Base-by-base conservation (phyloP, 2,113 vertebrate species). In the Furnarius figulus region DNA sequence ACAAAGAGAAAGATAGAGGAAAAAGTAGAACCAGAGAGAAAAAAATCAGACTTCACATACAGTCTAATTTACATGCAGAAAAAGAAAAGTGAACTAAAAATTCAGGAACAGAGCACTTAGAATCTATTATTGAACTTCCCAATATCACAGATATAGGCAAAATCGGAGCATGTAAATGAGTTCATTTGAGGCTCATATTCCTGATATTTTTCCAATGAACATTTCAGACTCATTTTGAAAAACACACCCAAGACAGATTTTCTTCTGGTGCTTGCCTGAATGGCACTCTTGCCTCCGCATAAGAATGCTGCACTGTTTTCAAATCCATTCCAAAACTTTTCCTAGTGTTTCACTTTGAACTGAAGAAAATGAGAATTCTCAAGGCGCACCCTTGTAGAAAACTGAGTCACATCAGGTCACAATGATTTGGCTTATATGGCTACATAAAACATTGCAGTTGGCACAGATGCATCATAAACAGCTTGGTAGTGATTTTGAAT, bases 381-480 rank as follows among this genome's bases (percentile, higher is more conserved):
- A 95, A 95, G 91, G 90, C 44, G 14, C 80, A 89, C 59, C 75
- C 92, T 89, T 94, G 91, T 88, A 81, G 91, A 95, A 97, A 88
- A 83, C 30, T 67, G 89, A 96, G 97, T 97, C 96, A 97, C 89
- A 75, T 94, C 93, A 97, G 97, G 97, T 97, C 96, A 95, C 87
- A 83, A 87, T 72, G 70, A 89, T 88, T 96, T 97, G 97, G 93
- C 96, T 95, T 95, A 66, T 3, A 63, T 14, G 58, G 71, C 95
- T 91, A 79, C 89, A 96, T 72, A 95, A 94, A 97, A 93, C 94
- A 95, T 89, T 40, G 78, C 72, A 95, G 81, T 91, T 97, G 97
- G 97, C 96, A 95, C 40, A 76, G 80, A 75, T 56, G 89, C 93
- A 77, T 85, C 74, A 70, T 52, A 96, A 97, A 97, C 94, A 97